Evolutionary conservation across 2,797 vertebrate genomes (phyloP).

Genomic region (Bradypodion pumilum): DNA sequence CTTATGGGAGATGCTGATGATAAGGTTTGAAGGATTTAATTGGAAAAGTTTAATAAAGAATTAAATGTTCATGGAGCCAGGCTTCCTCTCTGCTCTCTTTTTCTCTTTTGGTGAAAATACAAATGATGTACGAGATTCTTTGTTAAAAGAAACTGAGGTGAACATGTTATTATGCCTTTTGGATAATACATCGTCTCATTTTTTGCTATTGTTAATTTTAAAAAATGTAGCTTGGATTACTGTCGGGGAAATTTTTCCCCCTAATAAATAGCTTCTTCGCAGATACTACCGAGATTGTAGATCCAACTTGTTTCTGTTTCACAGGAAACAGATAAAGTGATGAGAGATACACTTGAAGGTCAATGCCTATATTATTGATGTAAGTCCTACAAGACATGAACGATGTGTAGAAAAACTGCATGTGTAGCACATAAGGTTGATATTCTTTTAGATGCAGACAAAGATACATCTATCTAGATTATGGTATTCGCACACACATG

Average conservation of each 20-base stretch:
- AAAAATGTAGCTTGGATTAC: slow-evolving; percentile 69
- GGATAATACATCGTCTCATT: slow-evolving; percentile 54
- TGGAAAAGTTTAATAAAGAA: slow-evolving; percentile 72
- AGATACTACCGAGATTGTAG: slow-evolving; percentile 63
- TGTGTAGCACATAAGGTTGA: slow-evolving; percentile 54
- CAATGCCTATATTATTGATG: slow-evolving; percentile 67
- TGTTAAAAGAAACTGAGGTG: slow-evolving; percentile 53
- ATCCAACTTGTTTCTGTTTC: slow-evolving; percentile 63
- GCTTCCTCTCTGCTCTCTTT: neutral
- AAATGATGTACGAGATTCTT: slow-evolving; percentile 55
- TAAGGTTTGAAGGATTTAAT: slow-evolving; percentile 72
- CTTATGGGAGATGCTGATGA: slow-evolving; percentile 58
- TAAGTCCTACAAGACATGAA: slow-evolving; percentile 63
- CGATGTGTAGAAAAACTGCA: slow-evolving; percentile 61
- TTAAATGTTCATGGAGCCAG: slow-evolving; percentile 58
- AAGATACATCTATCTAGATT: slow-evolving; percentile 65
- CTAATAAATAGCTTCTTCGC: slow-evolving; percentile 72
- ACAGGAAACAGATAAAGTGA: slow-evolving; percentile 63
- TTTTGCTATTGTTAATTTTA: slow-evolving; percentile 70
- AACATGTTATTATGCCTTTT: slow-evolving; percentile 62
- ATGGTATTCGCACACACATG: slow-evolving; percentile 49
- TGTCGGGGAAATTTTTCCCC: slow-evolving; percentile 50
- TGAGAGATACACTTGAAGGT: slow-evolving; percentile 67
- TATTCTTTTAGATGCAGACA: slow-evolving; percentile 63
- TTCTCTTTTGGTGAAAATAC: slow-evolving; percentile 49